Evolutionary conservation across 2,797 vertebrate genomes (phyloP).

Genomic region (Cottoperca gobio): DNA sequence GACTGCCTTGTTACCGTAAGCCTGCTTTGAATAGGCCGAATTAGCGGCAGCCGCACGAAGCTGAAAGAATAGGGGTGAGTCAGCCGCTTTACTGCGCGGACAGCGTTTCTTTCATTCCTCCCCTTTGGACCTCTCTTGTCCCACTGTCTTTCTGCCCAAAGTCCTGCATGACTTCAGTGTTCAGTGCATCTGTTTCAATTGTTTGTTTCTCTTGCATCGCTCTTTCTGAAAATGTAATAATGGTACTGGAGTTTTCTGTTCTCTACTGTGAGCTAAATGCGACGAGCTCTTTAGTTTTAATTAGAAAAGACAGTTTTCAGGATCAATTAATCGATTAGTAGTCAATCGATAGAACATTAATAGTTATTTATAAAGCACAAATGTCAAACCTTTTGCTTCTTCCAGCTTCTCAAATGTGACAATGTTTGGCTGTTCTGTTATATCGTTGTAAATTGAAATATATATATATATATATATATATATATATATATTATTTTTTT

Average conservation of each 20-base stretch:
- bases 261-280: not conserved
- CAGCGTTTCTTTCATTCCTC: conserved; percentile 74
- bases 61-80: conserved; percentile 83
- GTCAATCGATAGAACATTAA: not conserved
- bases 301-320: not conserved
- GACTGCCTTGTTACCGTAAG: conserved; percentile 77
- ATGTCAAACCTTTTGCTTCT: not conserved
- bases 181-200: not conserved
- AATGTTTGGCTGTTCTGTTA: too few relatives aligned
- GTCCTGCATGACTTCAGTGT: not conserved
- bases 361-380: not conserved
- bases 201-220: not conserved
- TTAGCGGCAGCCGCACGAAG: conserved; percentile 71
- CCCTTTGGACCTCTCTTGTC: conserved; percentile 27
- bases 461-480: too few relatives aligned
- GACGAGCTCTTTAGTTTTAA: not conserved
- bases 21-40: conserved; percentile 79
- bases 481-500: not conserved
- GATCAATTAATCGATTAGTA: not conserved
- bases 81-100: conserved; percentile 80
- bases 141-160: not conserved
- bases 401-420: not conserved
- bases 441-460: not conserved
- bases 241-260: not conserved
- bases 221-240: not conserved